Percentiles rank a stretch among this genome's conserved stretches.
phyloP scores from a whole-genome alignment of 2,797 vertebrate genomes.

The Esox masquinongy region DNA sequence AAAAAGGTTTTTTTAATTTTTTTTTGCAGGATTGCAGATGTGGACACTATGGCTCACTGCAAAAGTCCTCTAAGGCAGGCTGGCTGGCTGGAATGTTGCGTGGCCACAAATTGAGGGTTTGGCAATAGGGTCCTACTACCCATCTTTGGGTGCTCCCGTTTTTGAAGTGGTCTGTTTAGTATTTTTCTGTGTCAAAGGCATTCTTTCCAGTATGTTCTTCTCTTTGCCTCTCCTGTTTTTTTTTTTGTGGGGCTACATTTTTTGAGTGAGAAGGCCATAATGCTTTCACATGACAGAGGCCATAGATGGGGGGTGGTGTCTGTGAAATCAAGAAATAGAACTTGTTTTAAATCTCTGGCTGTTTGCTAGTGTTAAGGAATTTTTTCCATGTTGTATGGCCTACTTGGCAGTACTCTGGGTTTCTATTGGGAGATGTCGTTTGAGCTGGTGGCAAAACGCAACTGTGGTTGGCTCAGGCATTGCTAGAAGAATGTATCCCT shows the following conservation, averaged over 20 bases:
- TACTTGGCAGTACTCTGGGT: background rate
- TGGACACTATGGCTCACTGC: slow-evolving; percentile 32
- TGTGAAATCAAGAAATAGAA: background rate
- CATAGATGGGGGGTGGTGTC: background rate
- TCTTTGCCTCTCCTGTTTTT: slow-evolving; percentile 25
- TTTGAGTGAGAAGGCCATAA: background rate
- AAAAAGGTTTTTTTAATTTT: background rate
- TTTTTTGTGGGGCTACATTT: slow-evolving; percentile 22
- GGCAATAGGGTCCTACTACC: background rate
- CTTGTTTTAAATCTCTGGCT: background rate
- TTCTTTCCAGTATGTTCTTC: slow-evolving; percentile 58
- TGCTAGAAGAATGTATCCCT: no score
- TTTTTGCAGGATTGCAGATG: slow-evolving; percentile 55
- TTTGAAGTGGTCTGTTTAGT: slow-evolving; percentile 24
- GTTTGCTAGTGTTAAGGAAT: background rate
- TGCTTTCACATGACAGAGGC: background rate
- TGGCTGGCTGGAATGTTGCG: slow-evolving; percentile 5
- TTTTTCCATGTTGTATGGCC: background rate
- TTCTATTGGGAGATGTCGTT: background rate
- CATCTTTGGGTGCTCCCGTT: background rate
- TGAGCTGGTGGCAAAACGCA: background rate
- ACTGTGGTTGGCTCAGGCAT: background rate
- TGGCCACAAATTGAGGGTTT: background rate
- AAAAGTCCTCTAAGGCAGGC: slow-evolving; percentile 2
- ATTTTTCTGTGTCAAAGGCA: slow-evolving; percentile 50